Percentiles rank a stretch among this genome's conserved stretches.
Evolutionary conservation across 2,888 invertebrate species (phyloP).

Genomic region (Coleophora flavipennella): DNA sequence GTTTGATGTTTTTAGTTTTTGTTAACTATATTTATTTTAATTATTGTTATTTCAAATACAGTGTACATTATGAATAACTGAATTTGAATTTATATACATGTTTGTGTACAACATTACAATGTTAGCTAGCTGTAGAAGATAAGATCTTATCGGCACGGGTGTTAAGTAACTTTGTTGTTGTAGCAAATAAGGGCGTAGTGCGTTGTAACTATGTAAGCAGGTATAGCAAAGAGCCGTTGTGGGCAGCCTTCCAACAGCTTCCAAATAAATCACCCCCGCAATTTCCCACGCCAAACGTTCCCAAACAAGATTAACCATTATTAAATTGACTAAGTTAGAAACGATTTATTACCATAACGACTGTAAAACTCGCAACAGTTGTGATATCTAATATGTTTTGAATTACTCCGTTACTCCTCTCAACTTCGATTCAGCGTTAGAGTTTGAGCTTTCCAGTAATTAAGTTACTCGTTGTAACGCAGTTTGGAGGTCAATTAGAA

Average conservation of each 20-base stretch:
- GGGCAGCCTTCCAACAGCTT: constrained; percentile 52
- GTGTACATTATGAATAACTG: no score
- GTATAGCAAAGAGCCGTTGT: constrained; percentile 14
- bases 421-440: not conserved
- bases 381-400: constrained; percentile 9
- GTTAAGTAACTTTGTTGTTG: constrained; percentile 11
- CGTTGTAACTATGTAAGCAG: constrained; percentile 4
- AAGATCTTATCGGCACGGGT: not conserved
- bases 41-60: no score
- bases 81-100: no score
- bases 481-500: no score
- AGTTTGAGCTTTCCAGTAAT: no score
- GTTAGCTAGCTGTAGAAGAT: constrained; percentile 1
- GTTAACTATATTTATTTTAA: no score
- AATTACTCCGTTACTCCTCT: constrained; percentile 1
- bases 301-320: constrained; percentile 52
- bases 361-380: constrained; percentile 13
- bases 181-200: constrained; percentile 10
- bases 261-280: constrained; percentile 51
- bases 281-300: constrained; percentile 39
- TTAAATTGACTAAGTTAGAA: constrained; percentile 42
- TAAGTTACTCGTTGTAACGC: no score
- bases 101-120: not conserved
- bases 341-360: constrained; percentile 24
- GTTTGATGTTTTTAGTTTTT: no score